These are phyloP conservation scores for Vidua macroura DNA, from an alignment of 2,113 vertebrate genomes.

Conservation along the genomic window DNA sequence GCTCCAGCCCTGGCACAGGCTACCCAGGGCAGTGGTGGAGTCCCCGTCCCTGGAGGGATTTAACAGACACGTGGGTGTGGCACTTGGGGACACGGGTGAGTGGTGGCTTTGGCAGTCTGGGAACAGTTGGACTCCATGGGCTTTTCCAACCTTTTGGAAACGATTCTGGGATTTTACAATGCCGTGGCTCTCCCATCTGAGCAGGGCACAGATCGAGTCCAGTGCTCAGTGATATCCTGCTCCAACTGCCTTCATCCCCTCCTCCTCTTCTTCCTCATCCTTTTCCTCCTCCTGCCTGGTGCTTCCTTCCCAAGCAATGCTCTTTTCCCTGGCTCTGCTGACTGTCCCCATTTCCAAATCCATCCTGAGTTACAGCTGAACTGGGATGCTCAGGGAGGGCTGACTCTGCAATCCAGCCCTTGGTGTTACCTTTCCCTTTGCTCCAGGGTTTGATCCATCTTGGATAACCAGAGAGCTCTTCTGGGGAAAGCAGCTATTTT, in stretches of 20 bases:
- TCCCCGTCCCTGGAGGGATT: neutral
- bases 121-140: too few relatives aligned
- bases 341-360: neutral
- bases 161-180: fast-evolving
- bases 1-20: neutral
- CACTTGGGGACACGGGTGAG: neutral
- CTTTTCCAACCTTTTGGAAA: neutral
- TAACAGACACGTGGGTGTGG: neutral
- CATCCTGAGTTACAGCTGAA: neutral
- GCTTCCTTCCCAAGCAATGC: neutral
- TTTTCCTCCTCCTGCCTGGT: neutral
- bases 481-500: slow-evolving; percentile 17
- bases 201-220: neutral
- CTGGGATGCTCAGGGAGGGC: neutral
- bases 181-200: neutral
- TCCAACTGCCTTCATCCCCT: neutral
- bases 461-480: neutral
- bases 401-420: neutral
- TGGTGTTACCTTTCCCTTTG: neutral
- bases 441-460: neutral
- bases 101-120: neutral
- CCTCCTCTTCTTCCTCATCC: neutral
- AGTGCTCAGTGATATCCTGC: neutral
- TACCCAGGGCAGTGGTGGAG: neutral
- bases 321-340: neutral